Conservation (phyloP, 2,113 vertebrate species). For the Vireo altiloquus region DNA sequence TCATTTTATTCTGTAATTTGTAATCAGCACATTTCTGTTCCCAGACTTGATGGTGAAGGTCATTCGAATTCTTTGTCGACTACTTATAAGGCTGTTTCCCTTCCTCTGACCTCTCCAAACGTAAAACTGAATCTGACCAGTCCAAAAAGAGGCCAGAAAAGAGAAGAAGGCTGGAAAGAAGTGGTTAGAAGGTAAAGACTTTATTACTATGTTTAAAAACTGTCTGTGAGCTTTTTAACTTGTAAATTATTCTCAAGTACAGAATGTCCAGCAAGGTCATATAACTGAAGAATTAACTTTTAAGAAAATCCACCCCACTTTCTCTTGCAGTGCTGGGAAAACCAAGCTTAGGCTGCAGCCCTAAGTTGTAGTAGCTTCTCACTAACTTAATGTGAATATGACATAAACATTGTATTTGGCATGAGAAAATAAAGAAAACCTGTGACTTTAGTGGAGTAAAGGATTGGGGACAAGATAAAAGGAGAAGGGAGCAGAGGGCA, state of each 20-base stretch:
- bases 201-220: background rate
- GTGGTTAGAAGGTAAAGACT: slow-evolving; percentile 88
- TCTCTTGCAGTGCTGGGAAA: background rate
- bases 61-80: slow-evolving; percentile 81
- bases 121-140: slow-evolving; percentile 94
- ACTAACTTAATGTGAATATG: background rate
- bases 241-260: background rate
- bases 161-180: slow-evolving; percentile 99
- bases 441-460: background rate
- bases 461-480: background rate
- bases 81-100: slow-evolving; percentile 86
- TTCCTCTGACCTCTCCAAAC: slow-evolving; percentile 88
- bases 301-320: background rate
- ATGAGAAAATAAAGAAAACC: background rate
- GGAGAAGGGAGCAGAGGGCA: background rate
- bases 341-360: background rate
- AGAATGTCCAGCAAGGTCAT: background rate
- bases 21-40: slow-evolving; percentile 35
- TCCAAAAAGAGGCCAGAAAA: slow-evolving; percentile 94
- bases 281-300: background rate
- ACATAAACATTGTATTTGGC: background rate
- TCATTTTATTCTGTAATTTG: background rate
- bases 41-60: slow-evolving; percentile 78
- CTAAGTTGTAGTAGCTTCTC: background rate
- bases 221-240: background rate